Base-by-base conservation (phyloP, 1,140 invertebrate species). In the Drosophila paulistorum region DNA sequence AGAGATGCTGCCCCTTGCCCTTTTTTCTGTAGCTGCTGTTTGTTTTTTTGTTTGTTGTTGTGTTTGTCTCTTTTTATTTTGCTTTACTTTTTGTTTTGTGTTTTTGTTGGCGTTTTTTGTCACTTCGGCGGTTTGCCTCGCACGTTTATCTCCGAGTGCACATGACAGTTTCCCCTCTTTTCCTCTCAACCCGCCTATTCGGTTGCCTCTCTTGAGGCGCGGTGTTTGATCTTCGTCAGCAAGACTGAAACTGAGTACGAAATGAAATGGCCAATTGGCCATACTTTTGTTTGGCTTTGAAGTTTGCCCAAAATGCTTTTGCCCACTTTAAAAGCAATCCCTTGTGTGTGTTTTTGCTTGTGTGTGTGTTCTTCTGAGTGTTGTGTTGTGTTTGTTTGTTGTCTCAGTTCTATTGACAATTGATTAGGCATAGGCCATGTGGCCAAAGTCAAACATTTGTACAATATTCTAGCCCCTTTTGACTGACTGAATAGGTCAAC, bases 181-280 rank as follows among this genome's bases (percentile, higher is more conserved):
- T 0, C 33, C 14, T 30, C 42, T 35, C 35, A 20, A 42, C 39
- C 48, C 17, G 13, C 57, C 20, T 35, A 7, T 2, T 10, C 6
- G 4, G n/a, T 37, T 13, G 5, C 26, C 23, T 10, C n/a, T 11
- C 70, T 66, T 60, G 65, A 60, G 55, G 37, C 48, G 66, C 73
- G 76, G 63, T 83, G 83, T 87, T 87, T 87, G 83, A 87, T 87
- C 83, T 85, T 83, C 67, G 83, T 87, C 83, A 79, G 82, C 82
- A 82, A 54, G 64, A 60, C 65, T 77, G 71, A 81, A 71, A 81
- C 17, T 37, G 33, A 9, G 14, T 20, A 23, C 14, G n/a, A 30
- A n/a, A 61, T 37, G 17, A 55, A n/a, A 42, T 39, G 23, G 17
- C n/a, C 68, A 71, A 71, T 59, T 68, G 69, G 48, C 64, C 48